Conservation (phyloP, 2,797 vertebrate genomes). For the Ispidina lecontei region DNA sequence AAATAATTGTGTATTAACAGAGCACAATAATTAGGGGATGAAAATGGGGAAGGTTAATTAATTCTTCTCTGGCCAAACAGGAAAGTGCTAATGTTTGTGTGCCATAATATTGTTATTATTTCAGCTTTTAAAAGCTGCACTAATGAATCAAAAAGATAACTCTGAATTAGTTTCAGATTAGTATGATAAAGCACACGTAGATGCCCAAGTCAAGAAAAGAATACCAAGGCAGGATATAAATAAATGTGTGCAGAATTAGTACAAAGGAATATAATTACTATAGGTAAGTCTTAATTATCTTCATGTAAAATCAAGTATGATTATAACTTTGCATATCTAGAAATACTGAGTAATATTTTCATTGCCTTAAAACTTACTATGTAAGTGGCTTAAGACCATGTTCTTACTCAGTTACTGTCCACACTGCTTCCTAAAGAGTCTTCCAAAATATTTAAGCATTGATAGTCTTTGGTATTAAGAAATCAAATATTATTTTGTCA, state of each 20-base stretch:
- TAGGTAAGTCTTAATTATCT: not conserved
- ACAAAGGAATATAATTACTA: not conserved
- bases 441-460: not conserved
- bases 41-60: constrained; percentile 40
- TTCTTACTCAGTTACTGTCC: not conserved
- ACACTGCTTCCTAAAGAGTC: not conserved
- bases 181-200: not conserved
- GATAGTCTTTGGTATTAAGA: not conserved
- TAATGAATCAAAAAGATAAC: constrained; percentile 27
- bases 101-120: constrained; percentile 23
- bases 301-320: not conserved
- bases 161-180: constrained; percentile 28
- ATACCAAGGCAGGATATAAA: not conserved
- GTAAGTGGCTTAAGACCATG: not conserved
- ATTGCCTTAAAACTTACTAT: not conserved
- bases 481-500: not conserved
- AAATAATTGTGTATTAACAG: constrained; percentile 42
- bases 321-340: not conserved
- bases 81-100: constrained; percentile 34
- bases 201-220: not conserved
- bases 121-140: constrained; percentile 6
- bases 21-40: constrained; percentile 46
- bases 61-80: constrained; percentile 57
- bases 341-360: not conserved
- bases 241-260: not conserved